Evolutionary conservation across 1,140 invertebrate species (phyloP), one percentile per base, ranked within the genome.

Genomic region (Bombus balteatus): DNA sequence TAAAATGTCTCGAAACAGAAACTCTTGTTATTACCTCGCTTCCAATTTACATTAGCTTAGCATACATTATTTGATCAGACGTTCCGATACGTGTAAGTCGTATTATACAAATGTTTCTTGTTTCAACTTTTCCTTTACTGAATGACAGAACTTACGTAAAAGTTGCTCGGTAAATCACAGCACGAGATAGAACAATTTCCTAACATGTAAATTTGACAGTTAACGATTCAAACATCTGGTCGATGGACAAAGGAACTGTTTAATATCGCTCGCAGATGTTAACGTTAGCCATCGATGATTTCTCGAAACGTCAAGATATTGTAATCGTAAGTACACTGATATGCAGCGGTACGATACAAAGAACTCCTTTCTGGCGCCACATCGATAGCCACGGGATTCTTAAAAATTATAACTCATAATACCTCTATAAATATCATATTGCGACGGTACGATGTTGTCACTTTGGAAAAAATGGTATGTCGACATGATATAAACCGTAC

Each of bases 221-320:
- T 22, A 15, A 32, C 0, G 22, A 66, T 66, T 2, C 25, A 10
- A 34, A 47, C 15, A 25, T 25, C 13, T 25, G 37, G 4, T 13
- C 47, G 5, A 8, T 8, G 2, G 5, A 65, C 68, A 47, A 82
- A 6, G 71, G n/a, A n/a, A 22, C 43, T 57, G n/a, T 41, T 34
- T 71, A 10, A 65, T 47, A 32, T 41, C 39, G 13, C 1, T 15
- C 4, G 28, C 81, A 83, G 74, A 70, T 59, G 74, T 47, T 8
- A 15, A 18, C 15, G 32, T 82, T 37, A 66, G 39, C 37, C 68
- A 72, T 39, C 37, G 32, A 5, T 22, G 75, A 57, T 71, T 76
- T 78, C 75, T 39, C 9, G 62, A 70, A 83, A 70, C 22, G 9
- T 15, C 1, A 41, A 70, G 66, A 83, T 83, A 83, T 22, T n/a